Percentiles rank a stretch among this genome's conserved stretches.
These are phyloP conservation scores for Pterocles burchelli DNA, from an alignment of 2,113 vertebrate genomes.

Conservation along the genomic window DNA sequence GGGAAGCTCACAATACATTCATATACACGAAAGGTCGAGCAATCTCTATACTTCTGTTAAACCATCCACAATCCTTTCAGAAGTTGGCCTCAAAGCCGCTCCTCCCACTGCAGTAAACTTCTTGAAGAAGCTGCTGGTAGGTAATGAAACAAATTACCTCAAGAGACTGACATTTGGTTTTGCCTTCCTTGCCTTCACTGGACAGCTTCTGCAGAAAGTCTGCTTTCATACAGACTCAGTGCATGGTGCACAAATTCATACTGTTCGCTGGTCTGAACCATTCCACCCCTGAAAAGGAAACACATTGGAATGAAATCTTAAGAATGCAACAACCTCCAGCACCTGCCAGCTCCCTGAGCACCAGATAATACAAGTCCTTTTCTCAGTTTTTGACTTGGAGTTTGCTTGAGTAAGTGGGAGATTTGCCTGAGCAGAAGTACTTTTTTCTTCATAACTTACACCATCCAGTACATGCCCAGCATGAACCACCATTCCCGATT, in stretches of 20 bases:
- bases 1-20: slow-evolving; percentile 76
- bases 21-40: slow-evolving; percentile 64
- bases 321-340: neutral
- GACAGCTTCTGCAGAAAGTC: slow-evolving; percentile 82
- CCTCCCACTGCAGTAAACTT: slow-evolving; percentile 50
- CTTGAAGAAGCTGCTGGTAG: slow-evolving; percentile 73
- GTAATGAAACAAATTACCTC: slow-evolving; percentile 74
- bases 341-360: neutral
- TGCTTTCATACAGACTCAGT: slow-evolving; percentile 87
- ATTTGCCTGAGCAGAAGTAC: neutral
- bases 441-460: neutral
- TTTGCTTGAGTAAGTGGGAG: neutral
- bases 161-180: slow-evolving; percentile 27
- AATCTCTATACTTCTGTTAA: slow-evolving; percentile 21
- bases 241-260: slow-evolving; percentile 98
- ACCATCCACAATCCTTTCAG: slow-evolving; percentile 20
- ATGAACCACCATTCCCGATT: neutral
- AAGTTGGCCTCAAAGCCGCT: slow-evolving; percentile 43
- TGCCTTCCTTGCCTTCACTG: slow-evolving; percentile 75
- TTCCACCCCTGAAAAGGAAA: slow-evolving; percentile 86
- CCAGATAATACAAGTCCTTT: neutral
- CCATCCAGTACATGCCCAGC: neutral
- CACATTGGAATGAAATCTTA: neutral
- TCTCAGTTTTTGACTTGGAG: neutral
- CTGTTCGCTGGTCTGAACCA: slow-evolving; percentile 98